phyloP scores from a whole-genome alignment of 2,113 vertebrate genomes.

The rabbit (Oryctolagus cuniculus) region DNA sequence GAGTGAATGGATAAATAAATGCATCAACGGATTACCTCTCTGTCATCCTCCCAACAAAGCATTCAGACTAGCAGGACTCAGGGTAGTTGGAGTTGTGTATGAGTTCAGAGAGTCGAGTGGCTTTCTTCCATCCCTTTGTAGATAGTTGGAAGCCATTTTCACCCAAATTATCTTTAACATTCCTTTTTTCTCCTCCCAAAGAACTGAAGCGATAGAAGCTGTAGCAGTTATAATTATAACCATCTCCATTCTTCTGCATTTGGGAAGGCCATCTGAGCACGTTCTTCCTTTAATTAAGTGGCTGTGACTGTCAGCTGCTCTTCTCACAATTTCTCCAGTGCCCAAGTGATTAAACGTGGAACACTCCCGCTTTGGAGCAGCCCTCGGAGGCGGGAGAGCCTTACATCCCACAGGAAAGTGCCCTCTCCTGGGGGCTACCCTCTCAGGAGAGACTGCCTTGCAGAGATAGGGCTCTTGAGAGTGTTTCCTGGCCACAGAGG shows the following conservation, averaged over 20 bases:
- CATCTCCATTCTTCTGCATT: not conserved
- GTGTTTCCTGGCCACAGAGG: conserved; percentile 19
- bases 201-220: conserved; percentile 24
- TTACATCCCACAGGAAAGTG: not conserved
- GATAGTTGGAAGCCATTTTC: not conserved
- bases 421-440: not conserved
- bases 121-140: not conserved
- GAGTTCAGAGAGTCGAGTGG: not conserved
- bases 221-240: conserved; percentile 26
- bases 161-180: conserved; percentile 36
- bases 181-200: not conserved
- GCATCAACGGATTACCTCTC: not conserved
- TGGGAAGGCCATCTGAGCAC: conserved; percentile 33
- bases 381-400: not conserved
- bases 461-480: conserved; percentile 10
- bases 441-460: conserved; percentile 35
- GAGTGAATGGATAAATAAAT: not conserved
- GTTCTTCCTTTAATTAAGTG: conserved; percentile 66
- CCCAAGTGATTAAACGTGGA: not conserved
- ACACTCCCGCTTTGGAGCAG: not conserved
- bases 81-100: not conserved
- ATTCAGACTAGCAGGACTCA: not conserved
- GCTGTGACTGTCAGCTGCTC: not conserved
- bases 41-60: not conserved
- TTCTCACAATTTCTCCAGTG: conserved; percentile 23